Percentiles rank a stretch among this genome's conserved stretches.
Evolutionary conservation across 2,113 vertebrate species (phyloP).

Genomic region (Nematolebias whitei): DNA sequence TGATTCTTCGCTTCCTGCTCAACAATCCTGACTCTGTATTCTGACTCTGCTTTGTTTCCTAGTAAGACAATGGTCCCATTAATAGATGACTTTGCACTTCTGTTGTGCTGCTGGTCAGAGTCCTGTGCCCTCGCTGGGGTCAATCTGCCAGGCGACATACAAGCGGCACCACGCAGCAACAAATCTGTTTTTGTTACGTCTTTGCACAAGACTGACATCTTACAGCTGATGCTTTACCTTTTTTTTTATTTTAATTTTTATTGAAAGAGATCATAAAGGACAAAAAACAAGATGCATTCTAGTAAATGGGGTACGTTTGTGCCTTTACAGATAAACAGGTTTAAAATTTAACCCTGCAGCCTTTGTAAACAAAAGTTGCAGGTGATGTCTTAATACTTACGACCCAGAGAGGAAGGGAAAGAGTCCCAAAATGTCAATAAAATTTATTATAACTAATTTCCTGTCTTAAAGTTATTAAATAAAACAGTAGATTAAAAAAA

Average conservation of each 20-base stretch:
- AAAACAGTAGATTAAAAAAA: too few relatives aligned
- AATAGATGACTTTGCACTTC: slow-evolving; percentile 71
- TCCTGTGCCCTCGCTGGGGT: slow-evolving; percentile 40
- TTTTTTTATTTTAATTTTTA: neutral
- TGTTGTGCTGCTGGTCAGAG: slow-evolving; percentile 60
- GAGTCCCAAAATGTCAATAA: too few relatives aligned
- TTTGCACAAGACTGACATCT: neutral
- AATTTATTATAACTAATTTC: too few relatives aligned
- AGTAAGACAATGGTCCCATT: slow-evolving; percentile 60
- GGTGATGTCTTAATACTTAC: neutral
- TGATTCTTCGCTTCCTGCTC: slow-evolving; percentile 30
- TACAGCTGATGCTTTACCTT: neutral
- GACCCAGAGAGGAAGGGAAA: neutral
- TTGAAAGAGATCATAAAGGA: slow-evolving; percentile 5
- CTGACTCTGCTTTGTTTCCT: slow-evolving; percentile 57
- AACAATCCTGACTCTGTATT: slow-evolving; percentile 27
- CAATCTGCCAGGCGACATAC: slow-evolving; percentile 40
- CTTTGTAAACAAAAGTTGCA: neutral
- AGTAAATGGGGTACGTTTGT: neutral
- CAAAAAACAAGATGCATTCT: neutral
- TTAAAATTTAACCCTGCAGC: too few relatives aligned
- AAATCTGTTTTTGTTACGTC: slow-evolving; percentile 17
- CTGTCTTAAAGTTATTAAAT: too few relatives aligned
- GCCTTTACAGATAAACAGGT: neutral
- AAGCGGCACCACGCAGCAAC: slow-evolving; percentile 17